Conservation (phyloP, 2,888 invertebrate species). For the Agrotis exclamationis region DNA sequence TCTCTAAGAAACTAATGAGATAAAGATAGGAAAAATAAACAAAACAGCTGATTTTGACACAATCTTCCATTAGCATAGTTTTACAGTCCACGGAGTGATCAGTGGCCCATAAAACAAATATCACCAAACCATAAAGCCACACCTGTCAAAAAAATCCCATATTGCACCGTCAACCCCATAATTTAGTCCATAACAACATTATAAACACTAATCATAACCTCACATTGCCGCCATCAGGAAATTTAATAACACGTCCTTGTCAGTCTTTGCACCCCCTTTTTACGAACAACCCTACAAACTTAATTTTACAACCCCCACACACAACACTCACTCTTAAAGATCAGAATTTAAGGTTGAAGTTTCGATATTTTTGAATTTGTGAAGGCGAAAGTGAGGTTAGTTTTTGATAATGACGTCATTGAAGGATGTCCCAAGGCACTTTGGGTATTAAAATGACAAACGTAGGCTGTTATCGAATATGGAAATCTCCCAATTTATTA, state of each 20-base stretch:
- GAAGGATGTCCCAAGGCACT: slow-evolving; percentile 85
- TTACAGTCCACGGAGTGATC: no score
- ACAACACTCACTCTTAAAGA: slow-evolving; percentile 22
- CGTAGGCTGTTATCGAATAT: slow-evolving; percentile 86
- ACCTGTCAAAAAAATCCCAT: slow-evolving; percentile 71
- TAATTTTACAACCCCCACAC: slow-evolving; percentile 31
- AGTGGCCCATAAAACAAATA: not conserved
- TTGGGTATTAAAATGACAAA: slow-evolving; percentile 90
- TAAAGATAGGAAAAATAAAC: not conserved
- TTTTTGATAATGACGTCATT: slow-evolving; percentile 83
- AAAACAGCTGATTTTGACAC: not conserved
- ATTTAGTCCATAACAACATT: slow-evolving; percentile 69
- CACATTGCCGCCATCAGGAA: slow-evolving; percentile 81
- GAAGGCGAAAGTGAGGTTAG: slow-evolving; percentile 8
- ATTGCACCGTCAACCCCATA: slow-evolving; percentile 59
- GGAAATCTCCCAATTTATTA: slow-evolving; percentile 91
- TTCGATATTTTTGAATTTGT: slow-evolving; percentile 40
- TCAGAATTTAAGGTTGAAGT: slow-evolving; percentile 38
- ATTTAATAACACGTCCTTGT: slow-evolving; percentile 87
- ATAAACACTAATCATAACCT: slow-evolving; percentile 85
- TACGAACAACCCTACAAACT: slow-evolving; percentile 67
- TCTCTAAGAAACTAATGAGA: not conserved
- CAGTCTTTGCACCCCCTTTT: slow-evolving; percentile 80
- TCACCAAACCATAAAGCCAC: slow-evolving; percentile 46
- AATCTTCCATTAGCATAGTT: no score